Conservation (phyloP, 2,888 invertebrate species). For the Mesorhabditis belari region DNA sequence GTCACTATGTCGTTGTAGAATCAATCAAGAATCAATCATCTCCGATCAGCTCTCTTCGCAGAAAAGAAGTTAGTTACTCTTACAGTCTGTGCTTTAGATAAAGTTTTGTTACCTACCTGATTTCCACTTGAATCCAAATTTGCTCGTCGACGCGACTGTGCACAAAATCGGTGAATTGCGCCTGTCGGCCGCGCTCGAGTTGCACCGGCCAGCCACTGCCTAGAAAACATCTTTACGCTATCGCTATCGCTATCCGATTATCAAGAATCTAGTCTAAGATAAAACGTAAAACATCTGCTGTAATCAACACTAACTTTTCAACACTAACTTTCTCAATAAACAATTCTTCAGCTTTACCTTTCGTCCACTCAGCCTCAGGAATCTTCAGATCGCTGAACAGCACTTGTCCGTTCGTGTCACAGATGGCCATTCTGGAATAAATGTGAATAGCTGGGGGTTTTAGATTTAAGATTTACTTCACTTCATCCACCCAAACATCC, state of each 20-base stretch:
- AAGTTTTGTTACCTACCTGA: slow-evolving; percentile 16
- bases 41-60: too few species aligned
- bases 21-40: too few species aligned
- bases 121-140: slow-evolving; percentile 37
- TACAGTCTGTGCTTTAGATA: too few species aligned
- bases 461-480: slow-evolving; percentile 16
- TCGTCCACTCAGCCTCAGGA: neutral
- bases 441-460: too few species aligned
- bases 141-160: slow-evolving; percentile 35
- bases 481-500: slow-evolving; percentile 39
- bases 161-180: slow-evolving; percentile 37
- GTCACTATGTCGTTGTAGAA: too few species aligned
- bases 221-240: too few species aligned
- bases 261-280: too few species aligned
- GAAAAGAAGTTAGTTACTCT: too few species aligned
- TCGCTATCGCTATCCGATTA: too few species aligned
- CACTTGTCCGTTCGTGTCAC: slow-evolving; percentile 1
- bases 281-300: too few species aligned
- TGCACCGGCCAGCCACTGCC: slow-evolving; percentile 46
- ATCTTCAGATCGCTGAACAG: slow-evolving; percentile 7
- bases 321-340: too few species aligned
- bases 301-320: neutral
- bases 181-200: slow-evolving; percentile 18
- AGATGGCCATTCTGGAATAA: neutral
- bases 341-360: too few species aligned